These are phyloP conservation scores for Menidia menidia DNA, from an alignment of 2,797 vertebrate species.

Conservation along the genomic window DNA sequence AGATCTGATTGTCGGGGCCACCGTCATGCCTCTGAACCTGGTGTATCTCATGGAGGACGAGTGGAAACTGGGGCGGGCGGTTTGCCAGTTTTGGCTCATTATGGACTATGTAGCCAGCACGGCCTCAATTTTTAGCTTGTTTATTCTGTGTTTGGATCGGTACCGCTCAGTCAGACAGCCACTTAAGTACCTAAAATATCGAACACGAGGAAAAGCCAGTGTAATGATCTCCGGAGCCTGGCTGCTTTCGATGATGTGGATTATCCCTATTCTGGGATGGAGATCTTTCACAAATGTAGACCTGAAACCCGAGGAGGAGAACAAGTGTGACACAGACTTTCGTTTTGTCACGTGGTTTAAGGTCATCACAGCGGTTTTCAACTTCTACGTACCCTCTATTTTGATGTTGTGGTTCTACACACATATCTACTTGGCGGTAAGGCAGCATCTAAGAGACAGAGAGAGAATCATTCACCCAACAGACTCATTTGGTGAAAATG, in stretches of 20 bases:
- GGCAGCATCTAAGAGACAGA: constrained; percentile 87
- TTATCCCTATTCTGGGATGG: constrained; percentile 95
- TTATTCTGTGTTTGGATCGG: constrained; percentile 93
- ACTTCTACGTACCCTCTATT: constrained; percentile 94
- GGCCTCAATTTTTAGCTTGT: constrained; percentile 95
- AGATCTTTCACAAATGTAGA: constrained; percentile 81
- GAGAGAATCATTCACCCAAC: constrained; percentile 82
- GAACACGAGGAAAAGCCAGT: constrained; percentile 88
- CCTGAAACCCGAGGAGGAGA: constrained; percentile 81
- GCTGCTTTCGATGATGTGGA: constrained; percentile 91
- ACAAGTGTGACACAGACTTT: constrained; percentile 93
- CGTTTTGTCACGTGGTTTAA: constrained; percentile 94
- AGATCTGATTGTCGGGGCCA: constrained; percentile 91
- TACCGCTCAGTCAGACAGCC: constrained; percentile 94
- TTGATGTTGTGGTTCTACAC: constrained; percentile 95
- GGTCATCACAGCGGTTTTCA: constrained; percentile 89
- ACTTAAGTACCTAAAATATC: constrained; percentile 90
- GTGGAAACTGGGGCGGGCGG: constrained; percentile 87
- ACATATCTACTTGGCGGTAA: constrained; percentile 90
- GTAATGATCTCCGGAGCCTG: constrained; percentile 89
- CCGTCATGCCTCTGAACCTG: constrained; percentile 95
- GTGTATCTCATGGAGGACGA: constrained; percentile 84
- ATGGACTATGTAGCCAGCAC: constrained; percentile 98
- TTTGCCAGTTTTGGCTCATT: constrained; percentile 96
- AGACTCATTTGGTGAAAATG: constrained; percentile 75